Base-by-base conservation (phyloP, 2,113 vertebrate species). In the Dipodomys merriami region DNA sequence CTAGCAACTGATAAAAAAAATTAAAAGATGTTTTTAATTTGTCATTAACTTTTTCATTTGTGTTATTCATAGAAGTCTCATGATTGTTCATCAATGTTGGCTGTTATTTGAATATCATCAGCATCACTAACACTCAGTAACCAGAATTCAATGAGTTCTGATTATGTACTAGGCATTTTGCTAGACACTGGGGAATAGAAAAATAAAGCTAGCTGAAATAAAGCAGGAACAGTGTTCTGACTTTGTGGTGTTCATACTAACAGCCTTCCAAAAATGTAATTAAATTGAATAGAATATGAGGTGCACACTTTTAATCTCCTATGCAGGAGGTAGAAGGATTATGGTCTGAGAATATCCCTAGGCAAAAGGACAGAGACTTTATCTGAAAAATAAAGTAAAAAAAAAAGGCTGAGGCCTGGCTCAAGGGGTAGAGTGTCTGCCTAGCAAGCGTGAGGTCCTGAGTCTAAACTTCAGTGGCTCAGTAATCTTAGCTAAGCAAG, bases 21-120 rank as follows among this genome's bases (percentile, higher is more conserved):
- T 49, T 49, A 79, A 73, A 85, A 81, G 57, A 4, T 83, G 73
- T 91, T 79, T 83, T 88, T 71, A 83, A 23, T 74, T 91, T 82
- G 27, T 0, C 39, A 64, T 7, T 4, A 71, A 18, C 3, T 3
- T 72, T 91, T 33, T 44, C 71, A 39, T 64, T 83, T 87, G 5
- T 35, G 39, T 62, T 74, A 67, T 83, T 67, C 62, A 86, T n/a
- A 74, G 12, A 65, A 86, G n/a, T 79, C 11, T 86, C 88, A 91
- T 88, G 46, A 83, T 33, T 83, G 29, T 57, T 86, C 39, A 85
- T 67, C 57, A 23, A 44, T 67, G 20, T 68, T 78, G 65, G 29
- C 53, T 69, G 0, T 88, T 60, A 68, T 60, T 62, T 44, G 64
- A 85, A 23, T 83, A 49, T 22, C 29, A 49, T 22, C 29, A 85